These are phyloP conservation scores for Electrophaes corylata DNA, from an alignment of 2,888 invertebrate genomes.

Conservation along the genomic window DNA sequence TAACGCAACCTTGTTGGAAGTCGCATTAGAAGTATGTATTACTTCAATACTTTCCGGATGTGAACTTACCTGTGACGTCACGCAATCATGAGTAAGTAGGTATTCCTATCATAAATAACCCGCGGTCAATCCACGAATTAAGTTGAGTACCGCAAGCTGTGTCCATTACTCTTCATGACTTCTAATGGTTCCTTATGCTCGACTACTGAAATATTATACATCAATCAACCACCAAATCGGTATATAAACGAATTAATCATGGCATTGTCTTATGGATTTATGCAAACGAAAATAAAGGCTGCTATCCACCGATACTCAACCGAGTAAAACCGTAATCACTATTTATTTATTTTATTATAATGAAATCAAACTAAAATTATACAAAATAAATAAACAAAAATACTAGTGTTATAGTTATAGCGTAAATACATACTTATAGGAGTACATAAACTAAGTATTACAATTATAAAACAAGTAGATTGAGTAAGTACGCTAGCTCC, in stretches of 20 bases:
- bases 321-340: too few relatives aligned
- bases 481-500: too few relatives aligned
- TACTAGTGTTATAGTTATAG: too few relatives aligned
- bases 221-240: slow-evolving; percentile 77
- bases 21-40: too few relatives aligned
- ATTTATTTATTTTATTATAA: too few relatives aligned
- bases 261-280: slow-evolving; percentile 80
- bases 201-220: slow-evolving; percentile 84
- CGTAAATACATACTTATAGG: too few relatives aligned
- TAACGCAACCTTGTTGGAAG: too few relatives aligned
- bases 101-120: slow-evolving; percentile 63
- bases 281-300: slow-evolving; percentile 63
- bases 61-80: slow-evolving; percentile 19
- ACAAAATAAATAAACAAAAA: too few relatives aligned
- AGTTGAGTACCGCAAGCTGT: slow-evolving; percentile 75
- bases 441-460: too few relatives aligned
- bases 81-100: background rate
- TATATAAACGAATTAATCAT: slow-evolving; percentile 82
- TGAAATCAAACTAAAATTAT: too few relatives aligned
- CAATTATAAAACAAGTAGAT: too few relatives aligned
- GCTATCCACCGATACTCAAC: background rate
- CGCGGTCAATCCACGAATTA: slow-evolving; percentile 74
- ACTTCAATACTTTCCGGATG: slow-evolving; percentile 39
- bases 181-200: slow-evolving; percentile 81
- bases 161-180: slow-evolving; percentile 81